Percentiles rank a stretch among this genome's conserved stretches.
Conservation (phyloP, 2,113 vertebrate species). For the Corythaixoides concolor region DNA sequence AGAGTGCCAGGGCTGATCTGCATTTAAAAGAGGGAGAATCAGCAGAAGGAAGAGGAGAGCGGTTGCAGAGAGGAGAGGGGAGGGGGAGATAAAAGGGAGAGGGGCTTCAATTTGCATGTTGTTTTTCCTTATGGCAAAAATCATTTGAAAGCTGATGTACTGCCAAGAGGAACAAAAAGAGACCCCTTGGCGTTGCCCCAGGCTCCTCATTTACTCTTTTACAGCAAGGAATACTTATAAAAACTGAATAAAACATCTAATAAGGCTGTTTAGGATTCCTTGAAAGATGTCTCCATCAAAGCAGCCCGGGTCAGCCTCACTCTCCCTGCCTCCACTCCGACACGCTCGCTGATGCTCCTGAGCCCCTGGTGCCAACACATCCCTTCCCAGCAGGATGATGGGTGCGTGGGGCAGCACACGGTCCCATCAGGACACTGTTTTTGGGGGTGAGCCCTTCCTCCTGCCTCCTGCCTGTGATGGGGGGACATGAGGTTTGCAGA, state of each 20-base stretch:
- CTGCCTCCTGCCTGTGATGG: not conserved
- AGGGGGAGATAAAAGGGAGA: slow-evolving; percentile 18
- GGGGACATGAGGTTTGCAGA: not conserved
- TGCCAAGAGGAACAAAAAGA: slow-evolving; percentile 33
- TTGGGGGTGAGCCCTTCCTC: not conserved
- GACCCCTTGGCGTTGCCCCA: slow-evolving; percentile 29
- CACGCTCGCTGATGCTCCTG: not conserved
- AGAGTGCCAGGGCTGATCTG: not conserved
- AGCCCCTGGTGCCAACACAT: not conserved
- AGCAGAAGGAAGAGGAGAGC: not conserved
- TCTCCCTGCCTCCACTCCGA: not conserved
- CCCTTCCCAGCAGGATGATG: not conserved
- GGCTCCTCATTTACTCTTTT: slow-evolving; percentile 22
- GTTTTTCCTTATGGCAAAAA: slow-evolving; percentile 16
- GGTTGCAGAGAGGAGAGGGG: not conserved
- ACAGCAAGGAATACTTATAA: not conserved
- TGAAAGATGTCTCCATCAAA: slow-evolving; percentile 25
- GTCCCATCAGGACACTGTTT: not conserved
- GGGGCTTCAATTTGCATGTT: not conserved
- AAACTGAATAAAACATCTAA: slow-evolving; percentile 21
- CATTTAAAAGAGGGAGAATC: not conserved
- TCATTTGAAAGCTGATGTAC: slow-evolving; percentile 40
- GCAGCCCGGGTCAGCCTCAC: not conserved
- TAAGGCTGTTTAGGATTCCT: not conserved
- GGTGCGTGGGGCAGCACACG: rapidly evolving